Percentiles rank a stretch among this genome's conserved stretches.
Conservation (phyloP, 2,113 vertebrate genomes). For the Mirounga angustirostris region DNA sequence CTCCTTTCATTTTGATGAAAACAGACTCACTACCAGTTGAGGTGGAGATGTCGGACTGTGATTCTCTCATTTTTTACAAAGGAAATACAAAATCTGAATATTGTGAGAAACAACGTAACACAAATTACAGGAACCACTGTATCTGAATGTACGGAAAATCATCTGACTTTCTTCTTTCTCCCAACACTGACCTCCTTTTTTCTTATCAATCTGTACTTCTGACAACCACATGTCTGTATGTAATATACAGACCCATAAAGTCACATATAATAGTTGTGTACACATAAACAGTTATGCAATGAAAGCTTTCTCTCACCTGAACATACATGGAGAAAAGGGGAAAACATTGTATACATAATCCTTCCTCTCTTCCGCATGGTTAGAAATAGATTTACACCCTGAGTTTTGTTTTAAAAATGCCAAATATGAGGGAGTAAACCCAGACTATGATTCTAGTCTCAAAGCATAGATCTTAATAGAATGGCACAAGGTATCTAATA, state of each 20-base stretch:
- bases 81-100: not conserved
- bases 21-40: not conserved
- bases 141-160: not conserved
- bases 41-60: not conserved
- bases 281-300: not conserved
- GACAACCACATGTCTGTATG: not conserved
- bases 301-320: not conserved
- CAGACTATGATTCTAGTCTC: not conserved
- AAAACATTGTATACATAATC: not conserved
- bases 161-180: not conserved
- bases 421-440: not conserved
- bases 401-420: not conserved
- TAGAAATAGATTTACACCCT: not conserved
- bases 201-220: not conserved
- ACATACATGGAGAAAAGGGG: not conserved
- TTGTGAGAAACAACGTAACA: not conserved
- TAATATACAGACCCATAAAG: not conserved
- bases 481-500: not conserved
- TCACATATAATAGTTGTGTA: not conserved
- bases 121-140: not conserved
- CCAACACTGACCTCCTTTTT: not conserved
- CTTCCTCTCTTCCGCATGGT: not conserved
- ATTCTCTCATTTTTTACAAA: not conserved
- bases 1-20: not conserved
- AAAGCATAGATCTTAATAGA: not conserved